Percentiles rank a stretch among this genome's conserved stretches.
Conservation (phyloP, 2,113 vertebrate species). For the Phaethon lepturus region DNA sequence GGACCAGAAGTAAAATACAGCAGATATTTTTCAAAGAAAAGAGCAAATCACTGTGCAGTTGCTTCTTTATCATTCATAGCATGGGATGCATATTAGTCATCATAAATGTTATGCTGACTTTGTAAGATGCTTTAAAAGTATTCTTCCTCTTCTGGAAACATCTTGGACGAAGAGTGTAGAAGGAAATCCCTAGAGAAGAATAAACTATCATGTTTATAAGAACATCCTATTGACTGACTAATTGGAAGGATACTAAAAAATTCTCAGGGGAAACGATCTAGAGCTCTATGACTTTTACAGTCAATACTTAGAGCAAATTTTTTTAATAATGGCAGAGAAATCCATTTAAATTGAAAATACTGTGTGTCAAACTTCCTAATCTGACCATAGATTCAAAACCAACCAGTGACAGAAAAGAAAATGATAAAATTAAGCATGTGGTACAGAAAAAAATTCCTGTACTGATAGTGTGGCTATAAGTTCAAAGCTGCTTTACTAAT, state of each 20-base stretch:
- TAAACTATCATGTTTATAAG: slow-evolving; percentile 70
- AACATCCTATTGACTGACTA: slow-evolving; percentile 68
- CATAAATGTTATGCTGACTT: slow-evolving; percentile 33
- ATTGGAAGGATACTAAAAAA: slow-evolving; percentile 68
- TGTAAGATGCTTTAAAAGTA: slow-evolving; percentile 50
- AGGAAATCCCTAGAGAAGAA: slow-evolving; percentile 67
- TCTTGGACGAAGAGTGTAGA: slow-evolving; percentile 35
- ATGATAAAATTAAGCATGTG: slow-evolving; percentile 41
- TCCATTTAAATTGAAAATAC: slow-evolving; percentile 56
- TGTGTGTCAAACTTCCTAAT: slow-evolving; percentile 55
- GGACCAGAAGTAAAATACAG: slow-evolving; percentile 38
- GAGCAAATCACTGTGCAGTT: slow-evolving; percentile 21
- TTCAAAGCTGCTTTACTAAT: neutral
- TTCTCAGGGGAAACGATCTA: slow-evolving; percentile 60
- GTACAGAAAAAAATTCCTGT: neutral
- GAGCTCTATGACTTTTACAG: slow-evolving; percentile 49
- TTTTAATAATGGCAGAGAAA: slow-evolving; percentile 48
- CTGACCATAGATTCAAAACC: slow-evolving; percentile 34
- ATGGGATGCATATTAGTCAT: slow-evolving; percentile 47
- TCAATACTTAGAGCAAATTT: slow-evolving; percentile 50
- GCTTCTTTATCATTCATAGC: slow-evolving; percentile 51
- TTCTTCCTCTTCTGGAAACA: slow-evolving; percentile 63
- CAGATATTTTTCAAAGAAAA: slow-evolving; percentile 55
- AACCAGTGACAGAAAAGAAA: slow-evolving; percentile 39
- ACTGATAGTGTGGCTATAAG: neutral